Evolutionary conservation across 1,140 invertebrate species (phyloP).

Genomic region (Magallana ariakensis): DNA sequence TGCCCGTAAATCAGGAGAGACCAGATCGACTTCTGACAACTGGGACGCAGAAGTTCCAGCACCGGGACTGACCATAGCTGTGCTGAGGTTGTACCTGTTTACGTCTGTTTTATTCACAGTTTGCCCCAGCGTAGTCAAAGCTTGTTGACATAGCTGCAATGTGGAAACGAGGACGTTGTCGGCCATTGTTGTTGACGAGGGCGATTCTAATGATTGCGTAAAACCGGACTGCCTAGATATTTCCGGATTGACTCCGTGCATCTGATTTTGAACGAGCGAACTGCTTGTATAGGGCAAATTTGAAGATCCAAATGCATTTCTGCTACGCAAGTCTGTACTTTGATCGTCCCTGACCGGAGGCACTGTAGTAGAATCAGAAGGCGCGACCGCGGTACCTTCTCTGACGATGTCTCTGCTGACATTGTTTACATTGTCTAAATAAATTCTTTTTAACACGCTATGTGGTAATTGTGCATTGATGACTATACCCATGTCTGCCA

Average conservation of each 20-base stretch:
- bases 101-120: not conserved
- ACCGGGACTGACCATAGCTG: not conserved
- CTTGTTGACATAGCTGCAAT: constrained; percentile 32
- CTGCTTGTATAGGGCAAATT: not conserved
- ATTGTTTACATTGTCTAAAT: too few species aligned
- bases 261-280: not conserved
- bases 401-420: constrained; percentile 36
- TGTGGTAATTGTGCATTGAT: not conserved
- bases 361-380: not conserved
- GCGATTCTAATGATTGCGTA: not conserved
- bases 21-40: constrained; percentile 16
- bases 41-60: not conserved
- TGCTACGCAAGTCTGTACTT: not conserved
- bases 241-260: not conserved
- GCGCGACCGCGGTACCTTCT: not conserved
- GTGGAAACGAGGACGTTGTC: not conserved
- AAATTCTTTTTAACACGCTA: too few species aligned
- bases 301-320: too few species aligned
- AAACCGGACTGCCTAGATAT: not conserved
- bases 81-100: not conserved
- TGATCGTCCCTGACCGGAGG: not conserved
- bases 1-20: constrained; percentile 20
- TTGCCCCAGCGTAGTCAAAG: not conserved
- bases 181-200: not conserved
- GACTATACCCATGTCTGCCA: not conserved